Evolutionary conservation across 2,888 invertebrate genomes (phyloP).

Genomic region (Priocnemis perturbator): DNA sequence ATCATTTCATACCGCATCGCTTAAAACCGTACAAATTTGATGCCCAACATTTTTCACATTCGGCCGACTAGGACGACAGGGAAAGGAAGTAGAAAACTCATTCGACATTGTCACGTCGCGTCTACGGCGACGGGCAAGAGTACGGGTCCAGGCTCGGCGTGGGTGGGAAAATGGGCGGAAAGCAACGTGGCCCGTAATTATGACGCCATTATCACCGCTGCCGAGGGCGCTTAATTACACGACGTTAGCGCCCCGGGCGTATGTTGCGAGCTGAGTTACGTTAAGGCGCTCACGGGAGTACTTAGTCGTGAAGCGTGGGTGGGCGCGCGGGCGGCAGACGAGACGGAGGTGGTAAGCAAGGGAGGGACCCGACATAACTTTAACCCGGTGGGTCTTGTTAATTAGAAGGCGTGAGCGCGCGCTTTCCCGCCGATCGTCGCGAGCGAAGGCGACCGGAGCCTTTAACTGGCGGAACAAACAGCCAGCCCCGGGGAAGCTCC

Average conservation of each 20-base stretch:
- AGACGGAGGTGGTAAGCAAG: slow-evolving; percentile 28
- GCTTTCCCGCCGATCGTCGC: slow-evolving; percentile 39
- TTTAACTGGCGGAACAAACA: slow-evolving; percentile 30
- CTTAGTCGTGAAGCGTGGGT: slow-evolving; percentile 34
- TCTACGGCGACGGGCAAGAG: no score
- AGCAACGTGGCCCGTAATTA: slow-evolving; percentile 50
- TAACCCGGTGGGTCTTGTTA: slow-evolving; percentile 54
- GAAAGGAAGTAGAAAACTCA: no score
- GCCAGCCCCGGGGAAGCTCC: slow-evolving; percentile 14
- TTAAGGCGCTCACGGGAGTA: slow-evolving; percentile 60
- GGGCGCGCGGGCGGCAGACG: slow-evolving; percentile 8
- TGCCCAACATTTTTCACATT: no score
- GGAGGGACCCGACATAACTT: slow-evolving; percentile 49
- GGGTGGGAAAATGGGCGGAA: slow-evolving; percentile 12
- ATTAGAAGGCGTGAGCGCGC: slow-evolving; percentile 49
- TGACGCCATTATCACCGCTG: slow-evolving; percentile 52
- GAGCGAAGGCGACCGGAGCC: slow-evolving; percentile 19
- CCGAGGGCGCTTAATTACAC: slow-evolving; percentile 60
- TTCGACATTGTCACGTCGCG: slow-evolving; percentile 1
- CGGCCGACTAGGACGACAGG: no score
- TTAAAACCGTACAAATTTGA: no score
- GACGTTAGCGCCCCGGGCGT: slow-evolving; percentile 48
- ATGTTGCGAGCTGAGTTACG: slow-evolving; percentile 54
- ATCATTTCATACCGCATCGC: no score
- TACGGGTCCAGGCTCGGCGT: neutral